Base-by-base conservation (phyloP, 2,888 invertebrate species). In the Crematogaster levior region DNA sequence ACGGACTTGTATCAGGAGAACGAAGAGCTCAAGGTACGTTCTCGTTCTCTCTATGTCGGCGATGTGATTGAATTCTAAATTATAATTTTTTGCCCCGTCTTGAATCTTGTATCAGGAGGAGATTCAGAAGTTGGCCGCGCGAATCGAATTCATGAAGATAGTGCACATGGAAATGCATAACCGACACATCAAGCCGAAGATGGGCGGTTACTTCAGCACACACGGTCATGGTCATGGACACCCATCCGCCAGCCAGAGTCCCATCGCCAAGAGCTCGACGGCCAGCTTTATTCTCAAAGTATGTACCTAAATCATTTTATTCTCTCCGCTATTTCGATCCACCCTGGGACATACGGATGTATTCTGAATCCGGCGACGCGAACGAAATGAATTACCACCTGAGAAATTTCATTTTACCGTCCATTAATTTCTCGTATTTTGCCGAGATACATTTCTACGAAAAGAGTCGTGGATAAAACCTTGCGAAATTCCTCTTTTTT, bases 131-230 rank as follows among this genome's bases (percentile, higher is more conserved):
- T 95, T 98, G 86, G 98, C 98, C 0, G 97, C 98, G 34, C 98
- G 98, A 95, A 98, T 98, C 90, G 98, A 98, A 94, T 98, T 98
- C 95, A 98, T 98, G 98, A 98, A 98, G 95, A 98, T 98, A 94
- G 98, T 98, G 27, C 97, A 98, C 92, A 98, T 98, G 98, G 98
- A 98, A 95, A 97, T 98, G 95, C 97, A 98, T 95, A 98, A 98
- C 94, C 96, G 98, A 7, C 98, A 98, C 94, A 95, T 98, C 89
- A 97, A 98, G 91, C 98, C 98, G 84, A 97, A 97, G 89, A 96
- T 97, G 0, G 97, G 98, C 27, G 97, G 98, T 1, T 98, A 98
- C 95, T 98, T 98, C 95, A 97, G 96, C 73, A 95, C 96, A 5
- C 92, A 91, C 43, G 91, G 91, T 18, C 92, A 91, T 79, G 89